Evolutionary conservation across 2,888 invertebrate species (phyloP).

Genomic region (Trachelus tabidus): DNA sequence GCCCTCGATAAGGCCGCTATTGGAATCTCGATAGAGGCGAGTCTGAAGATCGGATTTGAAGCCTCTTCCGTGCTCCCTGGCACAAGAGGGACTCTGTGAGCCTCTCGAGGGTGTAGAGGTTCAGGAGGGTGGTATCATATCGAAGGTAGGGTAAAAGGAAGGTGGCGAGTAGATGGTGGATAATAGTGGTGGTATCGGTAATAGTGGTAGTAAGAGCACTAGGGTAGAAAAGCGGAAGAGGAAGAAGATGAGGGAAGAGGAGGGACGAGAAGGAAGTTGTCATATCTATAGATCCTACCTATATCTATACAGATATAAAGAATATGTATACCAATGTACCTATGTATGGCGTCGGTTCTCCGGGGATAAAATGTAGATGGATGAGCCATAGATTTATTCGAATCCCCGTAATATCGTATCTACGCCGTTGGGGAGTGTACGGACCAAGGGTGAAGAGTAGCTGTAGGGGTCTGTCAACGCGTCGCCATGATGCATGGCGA

Average conservation of each 20-base stretch:
- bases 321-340: constrained; percentile 13
- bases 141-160: constrained; percentile 18
- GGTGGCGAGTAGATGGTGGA: constrained; percentile 14
- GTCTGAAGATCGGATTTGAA: constrained; percentile 59
- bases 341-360: constrained; percentile 38
- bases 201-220: not conserved
- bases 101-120: not conserved
- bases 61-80: constrained; percentile 38
- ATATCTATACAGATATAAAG: not conserved
- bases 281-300: not conserved
- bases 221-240: constrained; percentile 23
- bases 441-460: constrained; percentile 34
- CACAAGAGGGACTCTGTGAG: not conserved
- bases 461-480: constrained; percentile 57
- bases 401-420: constrained; percentile 62
- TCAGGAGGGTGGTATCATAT: not conserved
- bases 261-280: constrained; percentile 7
- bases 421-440: constrained; percentile 28
- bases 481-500: constrained; percentile 58
- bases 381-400: constrained; percentile 64
- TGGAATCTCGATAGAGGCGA: constrained; percentile 63
- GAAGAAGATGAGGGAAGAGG: constrained; percentile 29
- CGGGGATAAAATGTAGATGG: constrained; percentile 63
- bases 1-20: constrained; percentile 63
- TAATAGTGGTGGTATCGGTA: not conserved